These are phyloP conservation scores for Augochlorella aurata DNA, from an alignment of 2,888 invertebrate species.

Conservation along the genomic window DNA sequence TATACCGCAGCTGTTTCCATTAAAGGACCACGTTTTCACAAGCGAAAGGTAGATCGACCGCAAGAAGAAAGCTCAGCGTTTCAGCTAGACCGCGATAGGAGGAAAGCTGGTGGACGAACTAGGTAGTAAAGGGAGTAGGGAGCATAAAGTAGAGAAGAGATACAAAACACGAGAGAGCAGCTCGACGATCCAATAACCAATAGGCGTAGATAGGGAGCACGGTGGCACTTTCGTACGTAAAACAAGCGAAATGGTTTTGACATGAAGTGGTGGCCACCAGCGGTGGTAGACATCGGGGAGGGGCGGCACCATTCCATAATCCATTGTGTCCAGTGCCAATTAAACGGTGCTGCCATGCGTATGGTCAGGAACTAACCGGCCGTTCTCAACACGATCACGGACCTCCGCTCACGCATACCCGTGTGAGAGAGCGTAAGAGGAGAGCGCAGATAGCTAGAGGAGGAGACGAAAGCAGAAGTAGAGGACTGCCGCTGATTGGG, in stretches of 20 bases:
- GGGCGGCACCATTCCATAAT: constrained; percentile 77
- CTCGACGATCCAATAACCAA: not conserved
- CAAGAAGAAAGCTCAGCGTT: not conserved
- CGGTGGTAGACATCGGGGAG: constrained; percentile 24
- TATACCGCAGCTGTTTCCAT: not conserved
- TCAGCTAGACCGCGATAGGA: not conserved
- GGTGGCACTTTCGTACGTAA: constrained; percentile 69
- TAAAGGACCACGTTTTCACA: not conserved
- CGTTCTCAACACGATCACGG: constrained; percentile 78
- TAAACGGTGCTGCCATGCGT: constrained; percentile 82
- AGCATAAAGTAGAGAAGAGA: not conserved
- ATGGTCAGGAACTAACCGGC: constrained; percentile 80
- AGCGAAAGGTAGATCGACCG: not conserved
- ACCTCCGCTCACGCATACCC: constrained; percentile 64
- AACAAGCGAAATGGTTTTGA: constrained; percentile 81
- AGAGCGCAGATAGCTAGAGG: constrained; percentile 49
- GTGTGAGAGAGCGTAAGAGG: constrained; percentile 54
- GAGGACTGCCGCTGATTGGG: constrained; percentile 80
- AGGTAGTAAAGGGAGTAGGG: not conserved
- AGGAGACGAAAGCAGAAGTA: constrained; percentile 52
- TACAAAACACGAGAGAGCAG: not conserved
- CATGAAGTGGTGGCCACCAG: constrained; percentile 73
- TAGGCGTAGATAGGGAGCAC: constrained; percentile 20
- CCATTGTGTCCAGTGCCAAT: constrained; percentile 82
- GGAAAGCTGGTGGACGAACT: not conserved